phyloP scores from a whole-genome alignment of 2,797 vertebrate genomes.

The Microchirus variegatus region DNA sequence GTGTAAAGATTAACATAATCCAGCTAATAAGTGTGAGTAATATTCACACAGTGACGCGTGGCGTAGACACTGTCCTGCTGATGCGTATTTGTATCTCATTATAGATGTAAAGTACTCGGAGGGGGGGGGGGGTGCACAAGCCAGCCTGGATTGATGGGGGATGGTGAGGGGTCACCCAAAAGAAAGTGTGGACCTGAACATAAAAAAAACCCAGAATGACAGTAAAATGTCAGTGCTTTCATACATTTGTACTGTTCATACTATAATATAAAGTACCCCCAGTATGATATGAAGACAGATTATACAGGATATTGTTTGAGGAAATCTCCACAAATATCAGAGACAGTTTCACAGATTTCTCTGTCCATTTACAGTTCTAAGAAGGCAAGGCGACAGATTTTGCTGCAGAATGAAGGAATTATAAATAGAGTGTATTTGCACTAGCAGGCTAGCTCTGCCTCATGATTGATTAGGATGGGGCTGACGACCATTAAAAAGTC shows the following conservation, averaged over 20 bases:
- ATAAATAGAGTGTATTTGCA: slow-evolving; percentile 77
- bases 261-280: slow-evolving; percentile 30
- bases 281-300: slow-evolving; percentile 15
- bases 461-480: slow-evolving; percentile 85
- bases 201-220: slow-evolving; percentile 8
- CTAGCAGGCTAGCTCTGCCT: slow-evolving; percentile 71
- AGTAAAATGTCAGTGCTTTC: slow-evolving; percentile 11
- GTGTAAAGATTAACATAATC: slow-evolving; percentile 89
- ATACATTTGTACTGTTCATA: slow-evolving; percentile 20
- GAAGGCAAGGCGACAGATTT: slow-evolving; percentile 48
- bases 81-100: slow-evolving; percentile 88
- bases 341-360: slow-evolving; percentile 31
- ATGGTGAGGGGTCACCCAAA: slow-evolving; percentile 44
- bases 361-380: slow-evolving; percentile 36
- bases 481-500: slow-evolving; percentile 87
- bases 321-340: slow-evolving; percentile 29
- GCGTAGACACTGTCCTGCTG: slow-evolving; percentile 84
- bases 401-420: slow-evolving; percentile 69
- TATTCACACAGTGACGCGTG: slow-evolving; percentile 86
- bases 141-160: slow-evolving; percentile 39
- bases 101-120: slow-evolving; percentile 79
- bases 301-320: slow-evolving; percentile 14
- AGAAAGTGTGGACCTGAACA: slow-evolving; percentile 41
- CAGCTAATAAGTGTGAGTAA: slow-evolving; percentile 86
- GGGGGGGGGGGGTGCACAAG: slow-evolving; percentile 42